Evolutionary conservation across 92 coral and sea anemone genomes (phyloP).

Genomic region (Anthopleura xanthogrammica): DNA sequence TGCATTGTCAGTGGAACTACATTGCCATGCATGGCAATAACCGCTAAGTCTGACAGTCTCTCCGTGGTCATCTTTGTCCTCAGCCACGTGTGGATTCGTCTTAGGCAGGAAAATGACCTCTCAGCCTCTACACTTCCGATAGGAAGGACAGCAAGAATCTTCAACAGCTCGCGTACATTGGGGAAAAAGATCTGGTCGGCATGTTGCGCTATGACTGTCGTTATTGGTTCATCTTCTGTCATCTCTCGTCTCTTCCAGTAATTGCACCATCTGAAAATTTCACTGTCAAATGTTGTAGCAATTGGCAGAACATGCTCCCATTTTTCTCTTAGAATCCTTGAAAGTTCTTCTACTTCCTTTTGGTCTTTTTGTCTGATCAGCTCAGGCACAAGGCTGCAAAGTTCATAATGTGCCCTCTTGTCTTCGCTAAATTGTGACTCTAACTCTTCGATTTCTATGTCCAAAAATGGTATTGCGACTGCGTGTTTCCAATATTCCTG

Average conservation of each 20-base stretch:
- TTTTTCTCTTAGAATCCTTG: slow-evolving; percentile 24
- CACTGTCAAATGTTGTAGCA: slow-evolving; percentile 18
- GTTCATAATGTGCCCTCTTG: slow-evolving; percentile 60
- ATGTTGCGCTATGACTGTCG: too few species aligned
- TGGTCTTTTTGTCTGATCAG: slow-evolving; percentile 42
- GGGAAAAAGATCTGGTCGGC: too few species aligned
- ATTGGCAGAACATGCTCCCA: slow-evolving; percentile 24
- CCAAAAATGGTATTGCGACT: slow-evolving; percentile 58
- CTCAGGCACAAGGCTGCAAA: slow-evolving; percentile 53
- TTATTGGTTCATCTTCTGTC: too few species aligned
- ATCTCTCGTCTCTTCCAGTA: slow-evolving; percentile 25
- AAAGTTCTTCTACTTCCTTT: slow-evolving; percentile 22
- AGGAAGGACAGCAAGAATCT: too few species aligned
- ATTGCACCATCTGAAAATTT: slow-evolving; percentile 21
- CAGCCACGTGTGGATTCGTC: too few species aligned
- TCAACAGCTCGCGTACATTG: too few species aligned
- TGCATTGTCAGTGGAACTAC: too few species aligned
- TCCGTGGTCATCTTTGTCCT: too few species aligned
- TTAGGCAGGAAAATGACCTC: too few species aligned
- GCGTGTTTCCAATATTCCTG: slow-evolving; percentile 60
- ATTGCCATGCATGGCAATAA: too few species aligned
- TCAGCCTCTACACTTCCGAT: too few species aligned
- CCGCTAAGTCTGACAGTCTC: too few species aligned
- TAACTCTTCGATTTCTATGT: slow-evolving; percentile 53
- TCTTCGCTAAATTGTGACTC: slow-evolving; percentile 58